These are phyloP conservation scores for Euproctis similis DNA, from an alignment of 2,888 invertebrate genomes.

Conservation along the genomic window DNA sequence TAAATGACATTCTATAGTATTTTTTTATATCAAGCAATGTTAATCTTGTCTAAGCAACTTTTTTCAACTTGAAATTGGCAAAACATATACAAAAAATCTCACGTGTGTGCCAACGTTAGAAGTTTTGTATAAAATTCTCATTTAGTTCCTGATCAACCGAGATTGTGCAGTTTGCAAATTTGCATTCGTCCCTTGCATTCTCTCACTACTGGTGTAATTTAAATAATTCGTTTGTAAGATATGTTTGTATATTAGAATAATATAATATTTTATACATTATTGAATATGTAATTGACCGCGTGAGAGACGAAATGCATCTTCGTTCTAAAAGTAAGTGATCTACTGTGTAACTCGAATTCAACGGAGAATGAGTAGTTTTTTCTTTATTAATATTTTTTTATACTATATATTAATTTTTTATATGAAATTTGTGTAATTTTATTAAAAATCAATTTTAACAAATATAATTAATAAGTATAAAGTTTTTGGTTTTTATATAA, in stretches of 20 bases:
- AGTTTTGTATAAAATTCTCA: conserved; percentile 66
- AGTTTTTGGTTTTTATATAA: no score
- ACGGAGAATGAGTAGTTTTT: no score
- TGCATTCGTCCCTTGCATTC: conserved; percentile 48
- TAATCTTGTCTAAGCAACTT: no score
- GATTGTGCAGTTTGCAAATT: conserved; percentile 52
- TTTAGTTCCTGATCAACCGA: conserved; percentile 56
- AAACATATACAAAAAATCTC: conserved; percentile 29
- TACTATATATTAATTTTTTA: no score
- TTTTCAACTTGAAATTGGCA: conserved; percentile 19
- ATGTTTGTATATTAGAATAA: conserved; percentile 47
- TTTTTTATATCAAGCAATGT: no score
- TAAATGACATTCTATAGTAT: no score
- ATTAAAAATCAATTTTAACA: no score
- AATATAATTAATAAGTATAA: no score
- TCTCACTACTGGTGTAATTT: conserved; percentile 45
- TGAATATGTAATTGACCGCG: conserved; percentile 59
- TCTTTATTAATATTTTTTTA: no score
- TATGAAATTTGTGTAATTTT: no score
- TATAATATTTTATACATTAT: conserved; percentile 42
- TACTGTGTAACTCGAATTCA: no score
- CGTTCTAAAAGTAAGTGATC: neutral
- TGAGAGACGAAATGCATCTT: conserved; percentile 32
- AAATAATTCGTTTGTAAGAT: conserved; percentile 64
- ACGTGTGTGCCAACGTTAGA: conserved; percentile 27